Base-by-base conservation (phyloP, 2,113 vertebrate species). In the Channa argus region DNA sequence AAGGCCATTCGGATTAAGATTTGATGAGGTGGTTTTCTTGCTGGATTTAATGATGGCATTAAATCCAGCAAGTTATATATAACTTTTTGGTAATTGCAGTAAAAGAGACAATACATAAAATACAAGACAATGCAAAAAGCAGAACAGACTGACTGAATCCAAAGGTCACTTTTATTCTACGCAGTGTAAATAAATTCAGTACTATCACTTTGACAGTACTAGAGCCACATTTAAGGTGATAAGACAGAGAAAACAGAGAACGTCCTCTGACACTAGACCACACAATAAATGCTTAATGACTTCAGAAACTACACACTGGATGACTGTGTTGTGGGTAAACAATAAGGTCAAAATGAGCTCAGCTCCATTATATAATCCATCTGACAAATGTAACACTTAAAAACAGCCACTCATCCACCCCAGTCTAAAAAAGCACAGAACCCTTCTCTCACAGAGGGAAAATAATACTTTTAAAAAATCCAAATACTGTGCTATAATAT, bases 111-210 rank as follows among this genome's bases (percentile, higher is more conserved):
- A 24, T 24, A 24, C 24, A 12, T 55, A 34, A 52, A 43, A 11
- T 7, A 39, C 5, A 64, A 50, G 6, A 45, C 7, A 37, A 63
- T 1, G 14, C 12, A 24, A 72, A 62, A 62, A 24, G 3, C 7
- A 5, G 0, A 44, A 62, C 11, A 44, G 9, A 5, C 0, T 12
- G 51, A 64, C 34, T 46, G 50, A 85, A 62, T 85, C 71, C 84
- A 73, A 93, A 93, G 91, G 92, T 91, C 87, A 94, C 88, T 93
- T 93, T 92, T 88, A 91, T 92, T 92, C 69, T 82, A 74, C 91
- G 90, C 79, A 83, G 70, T 76, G 74, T 86, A 79, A 87, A 84
- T 70, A 78, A 75, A 77, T 67, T 55, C 41, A 74, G 82, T 81
- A 86, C 77, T 50, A 84, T 71, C 71, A 61, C 12, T 51, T 7